Conservation (phyloP, 2,797 vertebrate genomes). For the Hydrolagus colliei region DNA sequence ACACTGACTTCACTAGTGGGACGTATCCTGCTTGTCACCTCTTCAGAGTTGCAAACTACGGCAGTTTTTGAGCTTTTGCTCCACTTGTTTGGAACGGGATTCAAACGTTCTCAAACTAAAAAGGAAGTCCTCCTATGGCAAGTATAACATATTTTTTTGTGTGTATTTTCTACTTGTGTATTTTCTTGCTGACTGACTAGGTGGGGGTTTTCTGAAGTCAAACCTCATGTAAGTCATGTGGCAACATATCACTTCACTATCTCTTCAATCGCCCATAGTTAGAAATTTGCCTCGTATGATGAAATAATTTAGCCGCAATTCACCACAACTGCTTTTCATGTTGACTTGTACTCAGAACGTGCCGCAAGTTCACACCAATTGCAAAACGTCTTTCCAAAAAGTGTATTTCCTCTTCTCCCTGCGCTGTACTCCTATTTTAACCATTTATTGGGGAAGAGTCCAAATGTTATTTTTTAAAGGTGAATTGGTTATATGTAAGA, state of each 20-base stretch:
- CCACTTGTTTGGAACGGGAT: no score
- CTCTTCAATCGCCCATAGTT: no score
- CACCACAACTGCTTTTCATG: neutral
- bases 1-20: no score
- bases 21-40: no score
- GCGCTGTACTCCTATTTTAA: neutral
- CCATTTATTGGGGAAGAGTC: neutral
- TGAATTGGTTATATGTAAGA: neutral
- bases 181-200: no score
- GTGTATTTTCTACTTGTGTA: no score
- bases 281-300: neutral
- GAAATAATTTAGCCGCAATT: neutral
- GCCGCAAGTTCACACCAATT: neutral
- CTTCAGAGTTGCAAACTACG: no score
- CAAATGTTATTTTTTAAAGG: neutral
- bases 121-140: no score
- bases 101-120: no score
- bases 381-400: neutral
- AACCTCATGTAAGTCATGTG: neutral
- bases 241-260: neutral
- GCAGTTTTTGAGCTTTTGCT: no score
- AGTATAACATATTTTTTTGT: no score
- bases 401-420: neutral
- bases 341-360: neutral
- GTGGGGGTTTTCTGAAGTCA: no score